phyloP scores from a whole-genome alignment of 1,140 invertebrate species.

The Pteromalus puparum region DNA sequence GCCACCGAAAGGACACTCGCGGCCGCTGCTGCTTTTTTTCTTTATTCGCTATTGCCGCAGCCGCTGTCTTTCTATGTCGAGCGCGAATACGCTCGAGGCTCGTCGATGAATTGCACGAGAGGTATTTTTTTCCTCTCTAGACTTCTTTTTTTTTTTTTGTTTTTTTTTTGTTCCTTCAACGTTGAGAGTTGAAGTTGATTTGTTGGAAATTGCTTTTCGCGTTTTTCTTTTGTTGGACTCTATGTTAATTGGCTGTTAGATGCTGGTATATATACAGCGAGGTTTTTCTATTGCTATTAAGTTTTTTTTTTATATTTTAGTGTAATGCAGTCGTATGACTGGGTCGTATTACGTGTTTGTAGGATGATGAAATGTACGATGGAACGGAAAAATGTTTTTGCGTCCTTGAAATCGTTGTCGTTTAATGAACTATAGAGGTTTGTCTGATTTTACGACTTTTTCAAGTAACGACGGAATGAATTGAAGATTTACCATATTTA shows the following conservation, averaged over 20 bases:
- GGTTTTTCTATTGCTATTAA: not conserved
- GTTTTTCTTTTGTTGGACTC: not conserved
- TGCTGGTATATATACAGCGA: not conserved
- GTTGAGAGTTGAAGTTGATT: conserved; percentile 8
- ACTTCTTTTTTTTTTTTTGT: not conserved
- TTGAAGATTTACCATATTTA: too few species aligned
- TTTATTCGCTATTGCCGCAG: not conserved
- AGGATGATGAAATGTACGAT: not conserved
- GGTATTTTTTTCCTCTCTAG: not conserved
- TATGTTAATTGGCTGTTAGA: not conserved
- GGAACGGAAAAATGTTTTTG: not conserved
- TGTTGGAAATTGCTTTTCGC: not conserved
- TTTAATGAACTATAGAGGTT: not conserved
- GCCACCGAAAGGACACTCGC: conserved; percentile 45
- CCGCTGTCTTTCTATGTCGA: not conserved
- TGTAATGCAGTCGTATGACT: too few species aligned
- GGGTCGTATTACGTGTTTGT: not conserved
- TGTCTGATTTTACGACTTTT: too few species aligned
- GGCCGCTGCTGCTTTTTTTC: conserved; percentile 18
- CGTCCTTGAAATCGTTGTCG: not conserved
- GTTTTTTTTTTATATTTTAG: not conserved
- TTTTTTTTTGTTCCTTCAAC: not conserved
- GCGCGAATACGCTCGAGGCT: not conserved
- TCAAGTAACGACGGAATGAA: too few species aligned
- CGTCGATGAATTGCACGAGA: conserved; percentile 13